phyloP scores from a whole-genome alignment of 2,797 vertebrate genomes.

The Pagetopsis macropterus region DNA sequence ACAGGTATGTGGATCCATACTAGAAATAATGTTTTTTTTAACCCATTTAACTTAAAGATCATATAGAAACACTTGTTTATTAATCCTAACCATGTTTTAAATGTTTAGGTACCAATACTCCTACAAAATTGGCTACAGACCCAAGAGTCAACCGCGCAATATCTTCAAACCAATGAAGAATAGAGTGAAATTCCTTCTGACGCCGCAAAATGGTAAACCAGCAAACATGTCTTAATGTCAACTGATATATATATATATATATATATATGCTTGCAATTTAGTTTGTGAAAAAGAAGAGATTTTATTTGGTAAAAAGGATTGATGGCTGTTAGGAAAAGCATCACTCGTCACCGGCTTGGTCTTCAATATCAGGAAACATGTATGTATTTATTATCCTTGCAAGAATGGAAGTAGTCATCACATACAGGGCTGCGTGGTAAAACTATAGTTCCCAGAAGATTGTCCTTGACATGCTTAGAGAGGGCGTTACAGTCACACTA shows the following conservation, averaged over 20 bases:
- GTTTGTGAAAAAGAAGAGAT: neutral
- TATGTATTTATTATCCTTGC: too few species aligned
- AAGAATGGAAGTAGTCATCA: too few species aligned
- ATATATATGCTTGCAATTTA: neutral
- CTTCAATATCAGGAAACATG: too few species aligned
- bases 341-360: too few species aligned
- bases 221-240: neutral
- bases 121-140: slow-evolving; percentile 79
- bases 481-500: too few species aligned
- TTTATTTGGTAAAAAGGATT: too few species aligned
- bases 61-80: neutral
- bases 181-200: slow-evolving; percentile 61
- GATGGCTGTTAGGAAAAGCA: too few species aligned
- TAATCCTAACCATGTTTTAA: slow-evolving; percentile 3
- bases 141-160: slow-evolving; percentile 53
- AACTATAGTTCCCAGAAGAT: too few species aligned
- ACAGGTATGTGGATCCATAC: slow-evolving; percentile 66
- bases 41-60: neutral
- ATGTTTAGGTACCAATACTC: slow-evolving; percentile 77
- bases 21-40: neutral
- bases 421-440: too few species aligned
- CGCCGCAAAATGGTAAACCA: slow-evolving; percentile 72
- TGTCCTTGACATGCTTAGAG: too few species aligned
- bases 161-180: slow-evolving; percentile 69
- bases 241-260: neutral